A percentile compares a stretch with the other conserved stretches of the same genome.
Conservation (phyloP, 1,140 invertebrate species). For the Hylaeus volcanicus region DNA sequence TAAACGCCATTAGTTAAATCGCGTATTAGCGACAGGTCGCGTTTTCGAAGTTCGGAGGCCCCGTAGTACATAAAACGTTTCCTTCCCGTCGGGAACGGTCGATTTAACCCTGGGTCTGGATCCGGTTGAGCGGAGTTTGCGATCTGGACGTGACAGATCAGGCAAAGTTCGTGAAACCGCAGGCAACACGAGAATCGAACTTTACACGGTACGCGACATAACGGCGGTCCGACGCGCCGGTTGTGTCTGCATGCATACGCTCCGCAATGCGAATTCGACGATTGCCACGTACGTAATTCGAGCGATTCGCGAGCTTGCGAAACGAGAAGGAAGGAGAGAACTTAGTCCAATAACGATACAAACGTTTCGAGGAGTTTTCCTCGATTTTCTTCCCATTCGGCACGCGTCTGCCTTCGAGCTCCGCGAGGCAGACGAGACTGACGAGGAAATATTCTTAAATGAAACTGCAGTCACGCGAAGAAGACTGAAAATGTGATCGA, state of each 20-base stretch:
- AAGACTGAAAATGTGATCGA: too few species aligned
- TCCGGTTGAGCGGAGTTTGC: conserved; percentile 42
- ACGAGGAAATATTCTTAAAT: too few species aligned
- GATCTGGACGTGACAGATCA: conserved; percentile 56
- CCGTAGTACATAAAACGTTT: conserved; percentile 46
- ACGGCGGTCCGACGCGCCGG: conserved; percentile 23
- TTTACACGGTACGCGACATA: conserved; percentile 54
- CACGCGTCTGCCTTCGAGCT: neutral
- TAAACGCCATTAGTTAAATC: neutral
- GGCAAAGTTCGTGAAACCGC: conserved; percentile 63
- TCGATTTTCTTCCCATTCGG: too few species aligned
- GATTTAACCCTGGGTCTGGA: conserved; percentile 51
- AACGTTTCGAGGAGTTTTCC: neutral
- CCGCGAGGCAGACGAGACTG: too few species aligned
- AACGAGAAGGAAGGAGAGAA: neutral
- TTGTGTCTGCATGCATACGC: conserved; percentile 32
- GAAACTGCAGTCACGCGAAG: too few species aligned
- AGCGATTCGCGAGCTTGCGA: conserved; percentile 1
- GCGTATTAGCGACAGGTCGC: conserved; percentile 14
- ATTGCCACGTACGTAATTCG: conserved; percentile 37
- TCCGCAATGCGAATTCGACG: conserved; percentile 21
- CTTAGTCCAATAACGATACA: neutral
- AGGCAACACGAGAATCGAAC: conserved; percentile 61
- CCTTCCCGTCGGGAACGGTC: conserved; percentile 37
- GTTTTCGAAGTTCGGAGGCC: conserved; percentile 23